These are phyloP conservation scores for Fragum sueziense DNA, from an alignment of 2,888 invertebrate genomes.

Conservation along the genomic window DNA sequence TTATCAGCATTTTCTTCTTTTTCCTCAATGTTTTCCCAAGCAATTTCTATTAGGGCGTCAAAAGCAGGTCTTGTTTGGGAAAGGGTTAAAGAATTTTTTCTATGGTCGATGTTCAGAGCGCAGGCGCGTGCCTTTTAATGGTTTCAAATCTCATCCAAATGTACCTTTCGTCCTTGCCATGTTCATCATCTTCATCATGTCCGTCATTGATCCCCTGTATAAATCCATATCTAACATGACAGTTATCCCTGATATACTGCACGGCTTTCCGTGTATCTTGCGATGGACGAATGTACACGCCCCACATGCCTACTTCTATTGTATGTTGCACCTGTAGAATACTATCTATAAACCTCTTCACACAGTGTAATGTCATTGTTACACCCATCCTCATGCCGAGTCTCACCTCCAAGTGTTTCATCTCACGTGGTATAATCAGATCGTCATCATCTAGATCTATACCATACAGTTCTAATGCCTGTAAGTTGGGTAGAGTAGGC, in stretches of 20 bases:
- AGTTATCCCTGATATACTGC: background rate
- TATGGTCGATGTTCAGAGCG: too few relatives aligned
- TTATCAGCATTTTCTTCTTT: too few relatives aligned
- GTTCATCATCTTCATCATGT: too few relatives aligned
- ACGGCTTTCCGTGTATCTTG: background rate
- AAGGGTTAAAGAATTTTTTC: too few relatives aligned
- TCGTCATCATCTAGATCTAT: background rate
- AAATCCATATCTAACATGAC: too few relatives aligned
- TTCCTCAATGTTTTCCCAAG: too few relatives aligned
- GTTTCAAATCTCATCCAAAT: too few relatives aligned
- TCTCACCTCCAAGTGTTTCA: background rate
- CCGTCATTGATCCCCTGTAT: too few relatives aligned
- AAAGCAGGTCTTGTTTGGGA: too few relatives aligned
- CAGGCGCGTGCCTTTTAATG: too few relatives aligned
- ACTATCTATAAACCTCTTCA: background rate
- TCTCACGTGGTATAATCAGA: background rate
- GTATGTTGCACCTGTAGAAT: background rate
- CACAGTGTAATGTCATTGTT: background rate
- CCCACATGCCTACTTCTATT: background rate
- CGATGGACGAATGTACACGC: background rate
- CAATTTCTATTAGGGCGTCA: too few relatives aligned
- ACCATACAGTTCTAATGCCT: background rate
- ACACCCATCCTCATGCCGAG: background rate
- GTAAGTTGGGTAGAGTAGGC: background rate
- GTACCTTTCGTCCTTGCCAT: too few relatives aligned